Percentiles rank a stretch among this genome's conserved stretches.
These are phyloP conservation scores for Pollenia griseotomentosa DNA, from an alignment of 2,888 invertebrate genomes.

Conservation along the genomic window DNA sequence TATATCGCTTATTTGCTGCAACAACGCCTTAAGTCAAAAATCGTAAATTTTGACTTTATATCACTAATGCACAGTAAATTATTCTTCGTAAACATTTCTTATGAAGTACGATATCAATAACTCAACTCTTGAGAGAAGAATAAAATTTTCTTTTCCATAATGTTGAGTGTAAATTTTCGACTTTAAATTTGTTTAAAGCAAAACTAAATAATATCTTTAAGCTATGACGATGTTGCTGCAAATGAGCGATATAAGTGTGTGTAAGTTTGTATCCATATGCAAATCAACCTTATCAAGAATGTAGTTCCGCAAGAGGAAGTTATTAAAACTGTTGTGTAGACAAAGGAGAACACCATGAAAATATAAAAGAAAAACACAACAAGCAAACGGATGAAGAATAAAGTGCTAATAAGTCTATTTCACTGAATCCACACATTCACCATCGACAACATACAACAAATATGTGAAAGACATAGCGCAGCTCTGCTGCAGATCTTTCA, in stretches of 20 bases:
- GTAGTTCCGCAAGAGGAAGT: constrained; percentile 72
- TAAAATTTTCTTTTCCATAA: no score
- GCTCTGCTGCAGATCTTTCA: background rate
- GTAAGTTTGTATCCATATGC: constrained; percentile 3
- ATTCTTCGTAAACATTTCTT: no score
- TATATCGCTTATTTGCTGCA: no score
- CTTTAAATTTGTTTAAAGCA: no score
- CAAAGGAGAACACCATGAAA: constrained; percentile 57
- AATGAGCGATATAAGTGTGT: background rate
- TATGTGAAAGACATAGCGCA: constrained; percentile 9
- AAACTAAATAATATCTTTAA: no score
- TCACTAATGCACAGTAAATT: no score
- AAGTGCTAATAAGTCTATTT: constrained; percentile 58
- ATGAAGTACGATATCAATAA: no score
- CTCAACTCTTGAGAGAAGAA: no score
- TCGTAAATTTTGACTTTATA: no score
- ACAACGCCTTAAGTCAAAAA: no score
- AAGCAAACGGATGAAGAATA: constrained; percentile 60
- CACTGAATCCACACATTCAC: constrained; percentile 46
- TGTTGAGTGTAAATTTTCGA: no score
- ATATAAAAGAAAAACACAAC: constrained; percentile 11
- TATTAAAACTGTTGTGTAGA: constrained; percentile 70
- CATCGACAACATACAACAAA: constrained; percentile 26
- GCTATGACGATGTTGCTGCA: no score
- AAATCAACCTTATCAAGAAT: constrained; percentile 65